phyloP scores from a whole-genome alignment of 2,113 vertebrate species.

The Acrocephalus kingi region DNA sequence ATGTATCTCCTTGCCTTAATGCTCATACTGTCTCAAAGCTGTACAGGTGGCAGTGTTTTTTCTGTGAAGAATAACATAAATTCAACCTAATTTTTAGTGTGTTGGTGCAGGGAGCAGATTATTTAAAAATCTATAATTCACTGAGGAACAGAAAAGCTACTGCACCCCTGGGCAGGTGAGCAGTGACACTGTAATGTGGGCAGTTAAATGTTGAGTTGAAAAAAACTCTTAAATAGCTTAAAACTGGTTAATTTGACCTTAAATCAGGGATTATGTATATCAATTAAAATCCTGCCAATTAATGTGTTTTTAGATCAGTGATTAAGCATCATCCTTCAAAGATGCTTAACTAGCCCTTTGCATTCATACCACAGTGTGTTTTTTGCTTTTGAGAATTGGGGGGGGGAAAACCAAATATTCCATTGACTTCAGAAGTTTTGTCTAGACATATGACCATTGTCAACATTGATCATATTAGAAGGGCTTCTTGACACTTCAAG shows the following conservation, averaged over 20 bases:
- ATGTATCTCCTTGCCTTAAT: background rate
- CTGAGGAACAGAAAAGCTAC: background rate
- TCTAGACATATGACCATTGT: background rate
- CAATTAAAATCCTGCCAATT: background rate
- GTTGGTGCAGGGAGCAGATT: background rate
- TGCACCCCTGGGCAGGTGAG: background rate
- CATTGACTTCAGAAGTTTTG: background rate
- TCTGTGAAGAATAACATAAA: background rate
- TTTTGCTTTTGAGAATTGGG: background rate
- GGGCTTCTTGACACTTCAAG: background rate
- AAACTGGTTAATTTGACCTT: background rate
- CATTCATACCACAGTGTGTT: background rate
- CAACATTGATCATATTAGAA: background rate
- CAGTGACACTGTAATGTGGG: background rate
- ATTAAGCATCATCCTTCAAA: background rate
- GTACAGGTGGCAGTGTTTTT: background rate
- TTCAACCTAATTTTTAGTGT: background rate
- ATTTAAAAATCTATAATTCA: background rate
- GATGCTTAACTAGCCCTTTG: background rate
- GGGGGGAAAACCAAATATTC: rapidly evolving
- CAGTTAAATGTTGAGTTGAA: background rate
- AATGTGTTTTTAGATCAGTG: background rate
- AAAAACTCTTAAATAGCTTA: background rate
- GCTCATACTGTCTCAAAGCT: background rate
- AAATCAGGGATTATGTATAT: background rate